Evolutionary conservation across 2,113 vertebrate genomes (phyloP), one percentile per base, ranked within the genome.

Genomic region (Casuarius casuarius): DNA sequence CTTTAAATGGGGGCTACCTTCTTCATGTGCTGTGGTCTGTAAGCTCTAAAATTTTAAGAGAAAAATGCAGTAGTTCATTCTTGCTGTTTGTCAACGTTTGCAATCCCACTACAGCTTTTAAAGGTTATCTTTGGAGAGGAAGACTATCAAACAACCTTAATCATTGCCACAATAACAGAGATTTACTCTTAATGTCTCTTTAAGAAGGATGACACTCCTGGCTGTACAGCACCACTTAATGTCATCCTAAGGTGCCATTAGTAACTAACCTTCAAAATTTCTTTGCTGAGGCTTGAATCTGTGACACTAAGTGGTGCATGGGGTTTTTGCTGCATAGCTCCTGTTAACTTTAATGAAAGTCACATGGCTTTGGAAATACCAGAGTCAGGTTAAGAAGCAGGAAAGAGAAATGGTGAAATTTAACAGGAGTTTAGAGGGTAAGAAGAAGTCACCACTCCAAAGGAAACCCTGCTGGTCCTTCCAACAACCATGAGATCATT

Each of bases 221-320:
- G 42, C 80, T 84, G 48, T 82, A 21, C 33, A 95, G 89, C 62
- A 72, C 68, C 94, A 59, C 75, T 95, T 95, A 78, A 77, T 94
- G 94, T 89, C 93, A 96, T 92, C 70, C 71, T 79, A 75, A 95
- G 97, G 95, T 96, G 92, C 88, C 95, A 87, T 96, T 95, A 94
- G 87, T 42, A 62, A 77, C 79, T 94, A 40, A 90, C 84, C 10
- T 82, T 96, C 95, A 93, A 7, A 77, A 66, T 94, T 58, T 94
- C 82, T 90, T 73, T 94, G 84, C 82, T 84, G 66, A 85, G 59
- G 87, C 42, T 71, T 35, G 78, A 92, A 81, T 83, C 76, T 87
- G 44, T 94, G 95, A 87, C 91, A 79, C 92, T 87, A 65, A 92
- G 54, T 5, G 0, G 38, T 49, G 28, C 59, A 48, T 56, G 68